These are phyloP conservation scores for Pterocles orientalis DNA, from an alignment of 2,113 vertebrate species.

Conservation along the genomic window DNA sequence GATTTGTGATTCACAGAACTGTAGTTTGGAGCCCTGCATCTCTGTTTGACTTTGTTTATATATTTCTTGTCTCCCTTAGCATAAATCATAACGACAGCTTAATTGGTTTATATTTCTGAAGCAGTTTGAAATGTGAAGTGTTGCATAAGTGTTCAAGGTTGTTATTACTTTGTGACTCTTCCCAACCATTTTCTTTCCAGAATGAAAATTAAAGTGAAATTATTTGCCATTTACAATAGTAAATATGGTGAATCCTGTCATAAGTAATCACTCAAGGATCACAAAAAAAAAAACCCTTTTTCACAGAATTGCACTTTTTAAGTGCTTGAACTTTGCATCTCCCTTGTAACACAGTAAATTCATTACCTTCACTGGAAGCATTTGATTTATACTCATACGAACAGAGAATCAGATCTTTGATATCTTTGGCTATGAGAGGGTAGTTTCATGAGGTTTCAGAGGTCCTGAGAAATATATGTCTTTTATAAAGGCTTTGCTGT, in stretches of 20 bases:
- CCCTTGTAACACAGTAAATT: not conserved
- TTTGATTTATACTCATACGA: not conserved
- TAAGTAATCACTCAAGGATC: not conserved
- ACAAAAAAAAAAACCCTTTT: not conserved
- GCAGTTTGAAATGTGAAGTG: slow-evolving; percentile 45
- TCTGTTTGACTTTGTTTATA: slow-evolving; percentile 55
- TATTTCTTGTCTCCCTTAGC: slow-evolving; percentile 43
- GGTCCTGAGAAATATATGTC: not conserved
- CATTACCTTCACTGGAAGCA: not conserved
- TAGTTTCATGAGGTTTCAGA: not conserved
- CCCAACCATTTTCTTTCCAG: slow-evolving; percentile 9
- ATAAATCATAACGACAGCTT: slow-evolving; percentile 56
- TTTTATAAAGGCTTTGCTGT: not conserved
- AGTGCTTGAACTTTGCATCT: not conserved
- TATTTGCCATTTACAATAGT: slow-evolving; percentile 30
- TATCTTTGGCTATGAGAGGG: not conserved
- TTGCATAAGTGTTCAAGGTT: slow-evolving; percentile 39
- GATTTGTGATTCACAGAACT: slow-evolving; percentile 2
- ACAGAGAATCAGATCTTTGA: not conserved
- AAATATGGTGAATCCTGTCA: slow-evolving; percentile 25
- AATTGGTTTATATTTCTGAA: slow-evolving; percentile 61
- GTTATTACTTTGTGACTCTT: slow-evolving; percentile 47
- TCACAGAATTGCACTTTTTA: not conserved
- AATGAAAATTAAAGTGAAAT: slow-evolving; percentile 34
- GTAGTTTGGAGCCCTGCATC: not conserved